Evolutionary conservation across 2,797 vertebrate species (phyloP).

Genomic region (Anabas testudineus): DNA sequence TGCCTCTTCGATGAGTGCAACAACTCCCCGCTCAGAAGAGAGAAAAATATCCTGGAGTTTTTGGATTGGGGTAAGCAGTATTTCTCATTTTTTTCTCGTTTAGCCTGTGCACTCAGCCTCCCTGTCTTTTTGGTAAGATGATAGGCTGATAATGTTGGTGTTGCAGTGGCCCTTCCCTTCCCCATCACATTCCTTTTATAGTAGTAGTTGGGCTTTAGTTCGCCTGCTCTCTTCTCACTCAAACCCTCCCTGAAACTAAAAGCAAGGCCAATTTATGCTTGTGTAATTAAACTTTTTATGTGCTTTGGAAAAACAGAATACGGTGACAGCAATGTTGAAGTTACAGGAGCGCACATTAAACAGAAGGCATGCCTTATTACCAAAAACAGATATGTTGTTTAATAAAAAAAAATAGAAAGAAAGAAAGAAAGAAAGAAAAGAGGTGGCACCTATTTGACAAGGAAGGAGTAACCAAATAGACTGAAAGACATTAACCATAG

Average conservation of each 20-base stretch:
- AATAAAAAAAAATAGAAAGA: too few species aligned
- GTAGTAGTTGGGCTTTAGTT: constrained; percentile 72
- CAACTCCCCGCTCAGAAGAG: constrained; percentile 94
- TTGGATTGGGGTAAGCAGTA: constrained; percentile 94
- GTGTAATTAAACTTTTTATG: constrained; percentile 42
- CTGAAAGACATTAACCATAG: constrained; percentile 16
- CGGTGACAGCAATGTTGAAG: neutral
- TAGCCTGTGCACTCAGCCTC: constrained; percentile 42
- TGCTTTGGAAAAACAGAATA: neutral
- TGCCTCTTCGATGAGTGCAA: constrained; percentile 99
- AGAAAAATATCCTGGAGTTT: constrained; percentile 97
- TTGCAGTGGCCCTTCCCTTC: constrained; percentile 79
- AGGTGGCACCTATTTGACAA: constrained; percentile 7
- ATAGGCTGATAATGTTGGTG: constrained; percentile 68
- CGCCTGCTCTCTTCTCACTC: constrained; percentile 62
- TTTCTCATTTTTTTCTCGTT: constrained; percentile 7
- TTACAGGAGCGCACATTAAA: constrained; percentile 8
- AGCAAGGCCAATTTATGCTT: constrained; percentile 36
- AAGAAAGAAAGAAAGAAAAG: too few species aligned
- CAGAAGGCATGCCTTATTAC: neutral
- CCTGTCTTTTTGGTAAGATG: constrained; percentile 63
- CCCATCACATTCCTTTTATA: constrained; percentile 83
- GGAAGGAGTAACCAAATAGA: neutral
- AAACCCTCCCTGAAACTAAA: constrained; percentile 47
- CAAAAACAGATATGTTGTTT: constrained; percentile 14